These are phyloP conservation scores for Spinus pinus DNA, from an alignment of 2,797 vertebrate species.

Conservation along the genomic window DNA sequence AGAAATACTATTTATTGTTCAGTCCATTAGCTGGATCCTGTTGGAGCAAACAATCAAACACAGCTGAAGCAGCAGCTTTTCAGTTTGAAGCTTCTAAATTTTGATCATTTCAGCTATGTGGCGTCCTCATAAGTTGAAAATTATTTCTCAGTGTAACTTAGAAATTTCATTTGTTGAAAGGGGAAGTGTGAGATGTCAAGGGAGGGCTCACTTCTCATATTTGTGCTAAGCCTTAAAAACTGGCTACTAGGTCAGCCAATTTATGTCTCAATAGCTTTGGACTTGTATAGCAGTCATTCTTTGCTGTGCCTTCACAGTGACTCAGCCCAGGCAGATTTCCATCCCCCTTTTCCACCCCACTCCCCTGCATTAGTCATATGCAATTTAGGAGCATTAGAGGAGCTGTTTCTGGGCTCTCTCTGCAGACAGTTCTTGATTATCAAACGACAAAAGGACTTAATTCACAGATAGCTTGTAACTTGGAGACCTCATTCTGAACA, in stretches of 20 bases:
- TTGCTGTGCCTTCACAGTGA: slow-evolving; percentile 1
- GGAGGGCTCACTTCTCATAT: neutral
- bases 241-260: slow-evolving; percentile 1
- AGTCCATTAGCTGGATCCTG: neutral
- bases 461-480: neutral
- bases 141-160: neutral
- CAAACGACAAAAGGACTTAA: neutral
- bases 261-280: slow-evolving; percentile 29
- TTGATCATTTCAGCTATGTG: neutral
- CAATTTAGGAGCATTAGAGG: neutral
- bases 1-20: neutral
- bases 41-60: neutral
- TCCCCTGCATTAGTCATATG: neutral
- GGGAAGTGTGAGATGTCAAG: neutral
- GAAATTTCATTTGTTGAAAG: neutral
- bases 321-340: slow-evolving; percentile 38
- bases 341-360: neutral
- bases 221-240: slow-evolving; percentile 11
- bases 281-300: neutral
- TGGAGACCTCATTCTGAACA: neutral
- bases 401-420: neutral
- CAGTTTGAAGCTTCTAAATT: neutral
- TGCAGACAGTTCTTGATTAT: neutral
- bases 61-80: slow-evolving; percentile 8
- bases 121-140: neutral